A percentile compares a stretch with the other conserved stretches of the same genome.
Conservation (phyloP, 1,140 invertebrate genomes). For the Intoshia linei region DNA sequence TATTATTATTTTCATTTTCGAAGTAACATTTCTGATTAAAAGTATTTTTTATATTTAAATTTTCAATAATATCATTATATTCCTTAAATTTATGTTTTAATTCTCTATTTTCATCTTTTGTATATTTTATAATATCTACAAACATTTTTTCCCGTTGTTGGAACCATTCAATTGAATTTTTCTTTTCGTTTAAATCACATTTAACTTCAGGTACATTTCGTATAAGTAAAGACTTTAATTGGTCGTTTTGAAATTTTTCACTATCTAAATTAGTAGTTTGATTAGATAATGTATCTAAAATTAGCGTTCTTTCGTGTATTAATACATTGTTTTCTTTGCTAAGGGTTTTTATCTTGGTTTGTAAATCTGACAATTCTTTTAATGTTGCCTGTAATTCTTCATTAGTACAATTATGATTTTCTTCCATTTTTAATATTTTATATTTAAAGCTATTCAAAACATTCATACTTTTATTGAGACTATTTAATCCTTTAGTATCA, state of each 20-base stretch:
- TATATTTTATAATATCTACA: too few relatives aligned
- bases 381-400: conserved; percentile 70
- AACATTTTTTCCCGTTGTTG: too few relatives aligned
- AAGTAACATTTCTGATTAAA: too few relatives aligned
- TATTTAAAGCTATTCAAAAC: conserved; percentile 15
- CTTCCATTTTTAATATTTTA: conserved; percentile 55
- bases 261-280: conserved; percentile 63
- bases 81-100: too few relatives aligned
- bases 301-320: conserved; percentile 46
- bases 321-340: conserved; percentile 52
- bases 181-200: too few relatives aligned
- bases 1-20: too few relatives aligned
- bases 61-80: too few relatives aligned
- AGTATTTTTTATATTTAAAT: too few relatives aligned
- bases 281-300: conserved; percentile 53
- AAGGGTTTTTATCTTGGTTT: conserved; percentile 42
- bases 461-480: neutral
- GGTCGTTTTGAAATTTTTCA: conserved; percentile 24
- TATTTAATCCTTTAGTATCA: neutral
- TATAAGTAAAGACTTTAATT: conserved; percentile 34
- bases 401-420: conserved; percentile 54
- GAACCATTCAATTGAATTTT: too few relatives aligned
- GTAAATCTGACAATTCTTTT: conserved; percentile 55
- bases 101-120: too few relatives aligned
- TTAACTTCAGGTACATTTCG: too few relatives aligned